A percentile compares a stretch with the other conserved stretches of the same genome.
Evolutionary conservation across 2,113 vertebrate genomes (phyloP).

Genomic region (Pluvialis apricaria): DNA sequence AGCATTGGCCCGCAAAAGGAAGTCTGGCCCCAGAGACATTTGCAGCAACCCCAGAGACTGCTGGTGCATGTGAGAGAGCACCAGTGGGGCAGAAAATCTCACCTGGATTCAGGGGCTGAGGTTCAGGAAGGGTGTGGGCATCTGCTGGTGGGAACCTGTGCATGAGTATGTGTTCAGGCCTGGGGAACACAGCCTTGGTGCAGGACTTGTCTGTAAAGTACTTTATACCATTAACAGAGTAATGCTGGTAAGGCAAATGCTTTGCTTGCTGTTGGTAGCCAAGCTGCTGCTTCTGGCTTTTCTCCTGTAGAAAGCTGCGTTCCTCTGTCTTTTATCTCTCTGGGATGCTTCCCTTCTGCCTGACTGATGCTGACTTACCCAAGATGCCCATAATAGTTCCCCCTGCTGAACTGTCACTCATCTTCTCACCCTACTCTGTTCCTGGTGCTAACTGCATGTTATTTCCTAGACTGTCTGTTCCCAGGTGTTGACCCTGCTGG

Average conservation of each 20-base stretch:
- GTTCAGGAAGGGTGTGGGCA: background rate
- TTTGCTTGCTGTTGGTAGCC: background rate
- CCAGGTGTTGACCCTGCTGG: background rate
- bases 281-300: background rate
- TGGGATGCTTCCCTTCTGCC: background rate
- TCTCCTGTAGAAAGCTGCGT: background rate
- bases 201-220: background rate
- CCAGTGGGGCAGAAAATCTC: background rate
- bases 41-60: background rate
- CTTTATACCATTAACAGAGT: background rate
- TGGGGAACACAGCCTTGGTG: background rate
- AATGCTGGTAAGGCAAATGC: background rate
- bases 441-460: fast-evolving
- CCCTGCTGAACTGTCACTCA: background rate
- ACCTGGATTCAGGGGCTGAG: background rate
- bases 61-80: background rate
- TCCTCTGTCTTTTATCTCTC: background rate
- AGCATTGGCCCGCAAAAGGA: background rate
- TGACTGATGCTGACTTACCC: background rate
- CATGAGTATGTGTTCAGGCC: background rate
- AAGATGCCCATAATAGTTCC: background rate
- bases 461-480: background rate
- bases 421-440: background rate
- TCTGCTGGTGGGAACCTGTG: background rate
- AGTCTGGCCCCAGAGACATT: background rate